Percentiles rank a stretch among this genome's conserved stretches.
Conservation (phyloP, 2,113 vertebrate species). For the Urocolius indicus region DNA sequence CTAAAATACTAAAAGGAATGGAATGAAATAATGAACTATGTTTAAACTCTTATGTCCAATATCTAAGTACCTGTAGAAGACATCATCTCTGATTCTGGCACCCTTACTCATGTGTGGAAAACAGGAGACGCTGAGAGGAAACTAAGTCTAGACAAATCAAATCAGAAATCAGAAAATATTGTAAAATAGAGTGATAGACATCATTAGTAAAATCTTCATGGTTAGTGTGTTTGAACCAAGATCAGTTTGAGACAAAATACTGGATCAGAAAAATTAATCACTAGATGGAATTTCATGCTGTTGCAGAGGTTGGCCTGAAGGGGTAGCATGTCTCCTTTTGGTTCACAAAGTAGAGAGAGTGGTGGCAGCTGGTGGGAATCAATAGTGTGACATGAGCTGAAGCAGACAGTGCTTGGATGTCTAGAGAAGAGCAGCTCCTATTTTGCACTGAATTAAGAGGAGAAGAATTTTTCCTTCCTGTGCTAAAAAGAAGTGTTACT, state of each 20-base stretch:
- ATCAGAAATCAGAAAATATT: not conserved
- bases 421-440: not conserved
- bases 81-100: not conserved
- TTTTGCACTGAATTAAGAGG: not conserved
- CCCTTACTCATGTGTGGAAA: not conserved
- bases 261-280: accelerated
- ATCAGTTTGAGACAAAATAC: not conserved
- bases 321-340: not conserved
- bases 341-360: accelerated
- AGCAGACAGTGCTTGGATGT: not conserved
- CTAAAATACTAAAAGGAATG: not conserved
- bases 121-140: not conserved
- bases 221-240: not conserved
- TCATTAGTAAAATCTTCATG: not conserved
- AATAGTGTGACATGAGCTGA: not conserved
- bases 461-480: not conserved
- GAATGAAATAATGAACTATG: not conserved
- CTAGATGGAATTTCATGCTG: not conserved
- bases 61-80: not conserved
- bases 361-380: not conserved
- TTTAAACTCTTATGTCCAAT: not conserved
- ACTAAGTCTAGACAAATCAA: not conserved
- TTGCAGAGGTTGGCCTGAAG: not conserved
- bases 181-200: not conserved
- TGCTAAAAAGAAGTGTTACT: not conserved